These are phyloP conservation scores for Oreochromis niloticus DNA, from an alignment of 2,113 vertebrate species.

Conservation along the genomic window DNA sequence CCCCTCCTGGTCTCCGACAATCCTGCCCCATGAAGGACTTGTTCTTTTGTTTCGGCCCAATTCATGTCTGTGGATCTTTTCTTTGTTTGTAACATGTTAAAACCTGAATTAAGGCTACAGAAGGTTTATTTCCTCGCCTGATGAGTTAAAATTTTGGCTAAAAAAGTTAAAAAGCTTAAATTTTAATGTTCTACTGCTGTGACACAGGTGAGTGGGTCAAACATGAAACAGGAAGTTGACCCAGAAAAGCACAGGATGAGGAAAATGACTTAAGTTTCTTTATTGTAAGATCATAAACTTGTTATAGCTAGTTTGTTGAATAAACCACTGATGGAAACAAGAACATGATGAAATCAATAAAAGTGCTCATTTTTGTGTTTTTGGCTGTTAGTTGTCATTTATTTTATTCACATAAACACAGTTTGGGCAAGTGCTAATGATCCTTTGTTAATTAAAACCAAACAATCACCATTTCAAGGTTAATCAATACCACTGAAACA, in stretches of 20 bases:
- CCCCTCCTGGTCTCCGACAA: neutral
- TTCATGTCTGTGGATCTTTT: neutral
- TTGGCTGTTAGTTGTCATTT: neutral
- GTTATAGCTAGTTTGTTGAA: neutral
- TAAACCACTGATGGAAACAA: neutral
- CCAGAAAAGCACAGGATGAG: neutral
- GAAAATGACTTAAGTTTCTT: neutral
- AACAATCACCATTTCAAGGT: neutral
- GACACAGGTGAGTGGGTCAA: neutral
- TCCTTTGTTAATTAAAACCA: neutral
- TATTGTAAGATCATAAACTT: neutral
- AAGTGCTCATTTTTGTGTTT: neutral
- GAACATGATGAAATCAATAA: neutral
- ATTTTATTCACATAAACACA: neutral
- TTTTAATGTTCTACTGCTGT: no score
- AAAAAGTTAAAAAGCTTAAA: no score
- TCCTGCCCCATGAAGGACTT: neutral
- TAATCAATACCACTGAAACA: neutral
- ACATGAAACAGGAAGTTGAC: neutral
- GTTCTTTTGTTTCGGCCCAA: no score
- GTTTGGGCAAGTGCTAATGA: neutral
- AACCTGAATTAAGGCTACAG: no score
- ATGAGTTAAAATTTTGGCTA: no score
- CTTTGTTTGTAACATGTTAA: no score
- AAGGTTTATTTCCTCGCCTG: no score